Base-by-base conservation (phyloP, 2,113 vertebrate genomes). In the Trochalopteron elliotii region DNA sequence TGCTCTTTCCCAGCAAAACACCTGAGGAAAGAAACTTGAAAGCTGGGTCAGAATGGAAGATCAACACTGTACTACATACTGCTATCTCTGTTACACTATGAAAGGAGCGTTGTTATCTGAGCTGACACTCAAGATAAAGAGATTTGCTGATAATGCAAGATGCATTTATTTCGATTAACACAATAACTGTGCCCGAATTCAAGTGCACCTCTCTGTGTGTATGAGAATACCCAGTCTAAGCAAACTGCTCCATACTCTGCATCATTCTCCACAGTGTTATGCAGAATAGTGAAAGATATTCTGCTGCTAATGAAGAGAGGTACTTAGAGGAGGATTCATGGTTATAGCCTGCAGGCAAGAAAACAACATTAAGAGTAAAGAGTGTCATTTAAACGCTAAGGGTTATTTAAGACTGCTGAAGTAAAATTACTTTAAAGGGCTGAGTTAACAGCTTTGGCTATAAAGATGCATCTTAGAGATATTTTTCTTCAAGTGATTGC, bases 401-500 rank as follows among this genome's bases (percentile, higher is more conserved):
- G 63, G 10, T 83, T 96, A 83, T 90, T 85, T 86, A 91, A 78
- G 57, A 75, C 31, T 78, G 40, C 45, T 82, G 31, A 67, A 83
- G 16, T 67, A 91, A 94, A 92, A 83, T 56, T 6, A 39, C 60
- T 93, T 93, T 71, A 84, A 89, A 93, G 49, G 33, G 60, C 56
- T 92, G 50, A 92, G 22, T 93, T 93, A 89, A 90, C 85, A 83
- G 74, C 37, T 80, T 12, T 9, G 8, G 40, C 70, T 63, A 86
- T 83, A 92, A 85, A 50, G 68, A 52, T 78, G 16, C 30, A 83
- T 89, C 45, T 88, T 72, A 53, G 65, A 50, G 31, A 39, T 49
- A 88, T 88, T 93, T 93, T 92, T 79, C 57, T 42, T 83, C 39
- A 88, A 93, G 69, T 61, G 60, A 87, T 82, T 90, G 21, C 8